Evolutionary conservation across 1,140 invertebrate genomes (phyloP).

Genomic region (Tribolium madens): DNA sequence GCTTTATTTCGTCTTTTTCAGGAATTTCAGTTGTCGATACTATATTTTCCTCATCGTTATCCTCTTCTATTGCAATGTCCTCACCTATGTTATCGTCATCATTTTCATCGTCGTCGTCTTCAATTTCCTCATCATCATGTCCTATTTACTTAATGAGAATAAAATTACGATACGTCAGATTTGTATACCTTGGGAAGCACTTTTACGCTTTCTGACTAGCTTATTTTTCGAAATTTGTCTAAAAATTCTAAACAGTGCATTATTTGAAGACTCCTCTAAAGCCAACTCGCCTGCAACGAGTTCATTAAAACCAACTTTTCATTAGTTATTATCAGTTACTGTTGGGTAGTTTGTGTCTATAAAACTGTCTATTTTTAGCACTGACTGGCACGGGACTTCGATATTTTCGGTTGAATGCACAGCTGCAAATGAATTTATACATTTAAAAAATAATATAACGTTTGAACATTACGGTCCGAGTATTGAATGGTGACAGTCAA

Average conservation of each 20-base stretch:
- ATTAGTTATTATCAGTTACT: constrained; percentile 21
- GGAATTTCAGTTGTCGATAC: neutral
- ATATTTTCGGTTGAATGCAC: constrained; percentile 18
- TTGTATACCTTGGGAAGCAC: neutral
- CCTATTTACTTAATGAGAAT: neutral
- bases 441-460: constrained; percentile 11
- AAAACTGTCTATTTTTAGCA: constrained; percentile 8
- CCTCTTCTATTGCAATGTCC: constrained; percentile 38
- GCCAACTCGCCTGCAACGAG: neutral
- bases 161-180: neutral
- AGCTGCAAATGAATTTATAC: constrained; percentile 33
- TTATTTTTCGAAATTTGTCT: neutral
- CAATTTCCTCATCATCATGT: neutral
- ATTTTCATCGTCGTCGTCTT: constrained; percentile 31
- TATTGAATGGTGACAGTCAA: neutral
- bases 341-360: constrained; percentile 7
- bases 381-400: neutral
- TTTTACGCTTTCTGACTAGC: neutral
- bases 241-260: neutral
- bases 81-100: constrained; percentile 25
- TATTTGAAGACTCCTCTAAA: neutral
- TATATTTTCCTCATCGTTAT: neutral
- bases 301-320: neutral
- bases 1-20: constrained; percentile 3
- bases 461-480: constrained; percentile 24